phyloP scores from a whole-genome alignment of 92 coral and sea anemone species.

The Porites divaricata region DNA sequence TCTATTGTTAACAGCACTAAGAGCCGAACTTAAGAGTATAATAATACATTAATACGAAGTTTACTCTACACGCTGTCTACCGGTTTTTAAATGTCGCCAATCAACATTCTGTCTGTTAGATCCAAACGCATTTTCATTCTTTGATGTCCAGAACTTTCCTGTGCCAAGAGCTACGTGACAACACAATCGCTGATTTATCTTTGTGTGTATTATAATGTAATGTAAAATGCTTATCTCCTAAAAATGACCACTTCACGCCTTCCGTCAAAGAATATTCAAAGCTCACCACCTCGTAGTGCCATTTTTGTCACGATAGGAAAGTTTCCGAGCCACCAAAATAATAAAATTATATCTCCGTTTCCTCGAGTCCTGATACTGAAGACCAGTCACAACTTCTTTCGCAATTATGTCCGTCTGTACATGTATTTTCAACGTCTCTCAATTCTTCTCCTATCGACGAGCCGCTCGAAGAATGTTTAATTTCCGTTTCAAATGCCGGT shows the following conservation, averaged over 20 bases:
- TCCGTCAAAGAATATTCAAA: slow-evolving; percentile 48
- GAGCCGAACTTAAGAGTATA: slow-evolving; percentile 38
- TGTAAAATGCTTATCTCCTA: slow-evolving; percentile 32
- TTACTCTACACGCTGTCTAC: neutral
- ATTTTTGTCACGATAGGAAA: slow-evolving; percentile 6
- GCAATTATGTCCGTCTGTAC: slow-evolving; percentile 3
- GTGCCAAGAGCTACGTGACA: slow-evolving; percentile 6
- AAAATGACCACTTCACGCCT: slow-evolving; percentile 51
- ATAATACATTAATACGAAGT: slow-evolving; percentile 35
- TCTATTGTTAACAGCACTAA: slow-evolving; percentile 36
- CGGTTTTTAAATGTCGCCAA: slow-evolving; percentile 23
- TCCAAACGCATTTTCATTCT: neutral
- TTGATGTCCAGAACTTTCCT: slow-evolving; percentile 12
- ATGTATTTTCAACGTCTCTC: neutral
- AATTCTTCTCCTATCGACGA: slow-evolving; percentile 12
- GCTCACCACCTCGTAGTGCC: slow-evolving; percentile 37
- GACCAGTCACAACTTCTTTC: slow-evolving; percentile 37
- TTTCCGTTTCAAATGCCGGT: neutral
- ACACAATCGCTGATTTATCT: slow-evolving; percentile 38
- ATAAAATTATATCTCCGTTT: slow-evolving; percentile 40
- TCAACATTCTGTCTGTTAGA: neutral
- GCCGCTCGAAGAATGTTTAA: neutral
- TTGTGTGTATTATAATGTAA: neutral
- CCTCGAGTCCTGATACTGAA: slow-evolving; percentile 22
- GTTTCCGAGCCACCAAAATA: neutral